phyloP scores from a whole-genome alignment of 2,888 invertebrate species.

The Caprella mutica region DNA sequence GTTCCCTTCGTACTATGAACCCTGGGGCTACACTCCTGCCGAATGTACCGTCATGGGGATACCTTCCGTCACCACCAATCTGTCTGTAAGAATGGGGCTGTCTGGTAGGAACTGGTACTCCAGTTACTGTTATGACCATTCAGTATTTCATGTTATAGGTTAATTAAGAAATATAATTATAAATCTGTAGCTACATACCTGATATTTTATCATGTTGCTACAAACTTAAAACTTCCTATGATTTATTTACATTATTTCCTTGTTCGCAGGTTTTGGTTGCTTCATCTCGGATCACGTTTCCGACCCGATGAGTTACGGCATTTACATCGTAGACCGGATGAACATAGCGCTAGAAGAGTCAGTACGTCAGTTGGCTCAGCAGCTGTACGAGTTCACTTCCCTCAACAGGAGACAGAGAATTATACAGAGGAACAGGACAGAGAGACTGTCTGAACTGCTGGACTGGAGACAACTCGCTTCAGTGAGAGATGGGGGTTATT shows the following conservation, averaged over 20 bases:
- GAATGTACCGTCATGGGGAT: constrained; percentile 99
- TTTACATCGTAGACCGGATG: constrained; percentile 92
- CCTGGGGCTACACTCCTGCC: constrained; percentile 99
- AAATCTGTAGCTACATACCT: too few species aligned
- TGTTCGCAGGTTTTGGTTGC: constrained; percentile 77
- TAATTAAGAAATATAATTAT: too few species aligned
- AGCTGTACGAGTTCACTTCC: constrained; percentile 84
- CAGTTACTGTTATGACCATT: neutral
- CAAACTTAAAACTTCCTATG: neutral
- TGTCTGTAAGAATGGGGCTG: constrained; percentile 56
- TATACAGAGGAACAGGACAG: constrained; percentile 94
- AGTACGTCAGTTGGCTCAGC: constrained; percentile 72
- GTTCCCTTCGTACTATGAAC: constrained; percentile 98
- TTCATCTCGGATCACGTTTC: constrained; percentile 97
- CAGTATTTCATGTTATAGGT: too few species aligned
- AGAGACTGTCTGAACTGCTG: constrained; percentile 85
- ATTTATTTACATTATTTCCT: neutral
- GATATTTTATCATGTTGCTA: too few species aligned
- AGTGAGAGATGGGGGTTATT: constrained; percentile 54
- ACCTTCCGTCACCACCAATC: constrained; percentile 92
- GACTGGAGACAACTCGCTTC: constrained; percentile 97
- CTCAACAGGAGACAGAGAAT: constrained; percentile 88
- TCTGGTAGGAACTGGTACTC: neutral
- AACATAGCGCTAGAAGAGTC: constrained; percentile 80
- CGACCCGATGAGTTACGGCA: constrained; percentile 95